These are phyloP conservation scores for Indri indri DNA, from an alignment of 2,113 vertebrate genomes.

Conservation along the genomic window DNA sequence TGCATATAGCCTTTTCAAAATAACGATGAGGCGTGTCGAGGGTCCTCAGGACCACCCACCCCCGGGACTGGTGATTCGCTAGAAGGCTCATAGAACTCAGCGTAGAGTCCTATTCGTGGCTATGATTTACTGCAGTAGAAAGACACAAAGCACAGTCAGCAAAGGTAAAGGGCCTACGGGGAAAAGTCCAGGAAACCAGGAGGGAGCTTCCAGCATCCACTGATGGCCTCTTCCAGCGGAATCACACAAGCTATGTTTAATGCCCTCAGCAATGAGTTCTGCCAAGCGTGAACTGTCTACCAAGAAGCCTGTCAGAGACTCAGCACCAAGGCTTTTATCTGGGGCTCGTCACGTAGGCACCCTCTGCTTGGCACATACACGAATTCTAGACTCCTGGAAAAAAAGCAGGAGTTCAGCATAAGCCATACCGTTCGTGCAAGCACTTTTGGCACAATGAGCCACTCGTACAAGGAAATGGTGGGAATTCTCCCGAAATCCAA, in stretches of 20 bases:
- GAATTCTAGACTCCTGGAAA: background rate
- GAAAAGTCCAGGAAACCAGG: background rate
- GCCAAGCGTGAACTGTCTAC: background rate
- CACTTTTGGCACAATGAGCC: background rate
- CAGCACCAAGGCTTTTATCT: background rate
- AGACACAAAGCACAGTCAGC: background rate
- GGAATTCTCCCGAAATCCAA: background rate
- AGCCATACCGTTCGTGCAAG: background rate
- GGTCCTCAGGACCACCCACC: background rate
- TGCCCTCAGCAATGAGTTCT: background rate
- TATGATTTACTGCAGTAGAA: background rate
- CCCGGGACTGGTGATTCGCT: background rate
- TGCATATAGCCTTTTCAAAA: background rate
- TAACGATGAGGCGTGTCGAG: background rate
- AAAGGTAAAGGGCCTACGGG: background rate
- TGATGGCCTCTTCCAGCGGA: background rate
- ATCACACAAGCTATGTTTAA: background rate
- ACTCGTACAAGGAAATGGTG: background rate
- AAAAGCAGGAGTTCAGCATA: background rate
- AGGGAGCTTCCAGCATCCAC: background rate
- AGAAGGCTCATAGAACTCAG: background rate
- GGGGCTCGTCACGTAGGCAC: background rate
- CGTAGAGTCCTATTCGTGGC: background rate
- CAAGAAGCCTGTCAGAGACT: background rate
- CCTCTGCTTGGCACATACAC: background rate